Base-by-base conservation (phyloP, 2,113 vertebrate species). In the Sigmodon hispidus region DNA sequence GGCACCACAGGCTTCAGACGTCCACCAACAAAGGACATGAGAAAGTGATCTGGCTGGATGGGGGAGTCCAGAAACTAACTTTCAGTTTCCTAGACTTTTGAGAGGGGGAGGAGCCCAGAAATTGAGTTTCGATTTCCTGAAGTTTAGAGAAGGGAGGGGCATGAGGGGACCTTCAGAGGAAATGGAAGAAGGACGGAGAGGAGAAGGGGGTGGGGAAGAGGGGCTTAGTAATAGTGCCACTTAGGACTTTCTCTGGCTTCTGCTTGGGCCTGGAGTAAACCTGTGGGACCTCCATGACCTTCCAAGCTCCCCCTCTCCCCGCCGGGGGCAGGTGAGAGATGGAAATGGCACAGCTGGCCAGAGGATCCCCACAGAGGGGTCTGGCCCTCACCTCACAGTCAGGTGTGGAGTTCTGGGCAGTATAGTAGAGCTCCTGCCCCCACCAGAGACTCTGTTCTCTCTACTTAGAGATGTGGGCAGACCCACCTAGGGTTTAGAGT, bases 291-390 rank as follows among this genome's bases (percentile, higher is more conserved):
- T 50, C 40, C 59, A 7, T 48, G 43, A 45, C 10, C 34, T 21
- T 63, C 45, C 31, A 57, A 36, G 13, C 36, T 59, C 26, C 24
- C 4, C 55, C 21, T 50, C 4, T 3, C 16, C 31, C 48, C 29
- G 83, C 3, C 2, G 8, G 15, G 36, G 45, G 63, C 45, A 4
- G 9, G 2, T 0, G 21, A 1, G 6, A 19, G 21, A 45, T 50
- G 88, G 26, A 48, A 48, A 36, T 36, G 40, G 29, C 43, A 65
- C 17, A 45, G 26, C 11, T 3, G 59, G 57, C 48, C 88, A 17
- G 4, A 75, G 11, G 19, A 22, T 7, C 19, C 34, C 48, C 48
- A 36, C 45, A n/a, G n/a, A n/a, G n/a, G n/a, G n/a, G n/a, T n/a
- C n/a, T n/a, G n/a, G n/a, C n/a, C n/a, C n/a, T n/a, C n/a, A n/a